Base-by-base conservation (phyloP, 1,140 invertebrate species). In the Drosophila parvula region DNA sequence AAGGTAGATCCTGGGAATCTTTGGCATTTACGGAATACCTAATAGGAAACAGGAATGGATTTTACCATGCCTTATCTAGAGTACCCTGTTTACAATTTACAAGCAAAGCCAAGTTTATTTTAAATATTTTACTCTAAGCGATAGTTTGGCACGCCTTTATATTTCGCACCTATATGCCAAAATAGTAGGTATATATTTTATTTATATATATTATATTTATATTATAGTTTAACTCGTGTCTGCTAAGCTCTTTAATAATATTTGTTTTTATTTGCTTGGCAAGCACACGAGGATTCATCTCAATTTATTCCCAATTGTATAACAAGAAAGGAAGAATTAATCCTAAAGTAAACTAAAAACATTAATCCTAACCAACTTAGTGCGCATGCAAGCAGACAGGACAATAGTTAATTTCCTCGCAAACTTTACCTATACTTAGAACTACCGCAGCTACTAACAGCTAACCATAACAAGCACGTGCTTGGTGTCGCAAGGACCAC, bases 1-100 rank as follows among this genome's bases (percentile, higher is more conserved):
- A 27, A 36, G 36, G 48, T 18, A 8, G 36, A 22, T 71, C 51
- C 53, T 58, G 69, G 55, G 48, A 68, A 59, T 50, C 22, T 14
- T 38, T 43, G 22, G 18, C 50, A 12, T 41, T 30, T 38, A 14
- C 12, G 22, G 6, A 9, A 11, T 0, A 18, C 11, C 38, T 28
- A 18, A 34, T 18, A 18, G 34, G 0, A 34, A 53, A 9, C 12
- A 5, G 10, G 12, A 14, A 1, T 12, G 18, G 18, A 10, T 36
- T 14, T n/a, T 3, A 12, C 9, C 3, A 14, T 1, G 9, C 8
- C 22, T 9, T 10, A 4, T 5, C 36, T 38, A 2, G 36, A 38
- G 5, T n/a, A n/a, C 14, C 12, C 14, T 9, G 34, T 65, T 65
- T 63, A 36, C 43, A 38, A 63, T 38, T 28, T 14, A 36, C 27